Base-by-base conservation (phyloP, 2,113 vertebrate species). In the Rhombomys opimus region DNA sequence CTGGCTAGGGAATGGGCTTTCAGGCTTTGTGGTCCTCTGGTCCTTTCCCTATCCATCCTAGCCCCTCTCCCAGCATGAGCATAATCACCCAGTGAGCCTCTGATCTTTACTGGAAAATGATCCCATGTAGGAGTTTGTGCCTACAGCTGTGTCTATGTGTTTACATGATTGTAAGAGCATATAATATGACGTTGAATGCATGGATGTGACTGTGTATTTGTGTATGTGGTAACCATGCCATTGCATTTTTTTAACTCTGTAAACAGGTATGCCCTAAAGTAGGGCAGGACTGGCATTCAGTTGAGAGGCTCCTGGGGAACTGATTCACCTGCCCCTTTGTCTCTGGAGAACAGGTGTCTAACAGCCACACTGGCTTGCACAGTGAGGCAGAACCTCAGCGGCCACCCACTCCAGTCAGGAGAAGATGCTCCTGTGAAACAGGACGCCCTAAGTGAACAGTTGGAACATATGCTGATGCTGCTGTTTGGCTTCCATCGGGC, bases 401-500 rank as follows among this genome's bases (percentile, higher is more conserved):
- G 25, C 78, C 57, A 46, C 38, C 32, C n/a, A 85, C 80, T 78
- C 25, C 25, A 41, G 38, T 32, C n/a, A 81, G 84, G 92, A 95
- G 78, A 85, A 89, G 89, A 91, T 5, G 59, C n/a, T 61, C 8
- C 0, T 89, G 15, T 54, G 59, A 76, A 77, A 57, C 38, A 41
- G 80, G 54, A 15, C 94, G 46, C 61, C 70, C 91, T 78, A 96
- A 63, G 54, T 84, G 88, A 96, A 89, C 86, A 87, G 77, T 52
- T 52, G 41, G 46, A 76, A 38, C 78, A 75, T 84, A 84, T 70
- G 93, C 87, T 9, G 18, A 77, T 87, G 73, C 91, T 89, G 90
- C 95, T 89, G 72, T 93, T 96, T 85, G 57, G 57, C 77, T 94
- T 81, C 46, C 91, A 87, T 80, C 63, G 14, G 85, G 89, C 80